These are phyloP conservation scores for Ptyas mucosa DNA, from an alignment of 2,113 vertebrate species.

Conservation along the genomic window DNA sequence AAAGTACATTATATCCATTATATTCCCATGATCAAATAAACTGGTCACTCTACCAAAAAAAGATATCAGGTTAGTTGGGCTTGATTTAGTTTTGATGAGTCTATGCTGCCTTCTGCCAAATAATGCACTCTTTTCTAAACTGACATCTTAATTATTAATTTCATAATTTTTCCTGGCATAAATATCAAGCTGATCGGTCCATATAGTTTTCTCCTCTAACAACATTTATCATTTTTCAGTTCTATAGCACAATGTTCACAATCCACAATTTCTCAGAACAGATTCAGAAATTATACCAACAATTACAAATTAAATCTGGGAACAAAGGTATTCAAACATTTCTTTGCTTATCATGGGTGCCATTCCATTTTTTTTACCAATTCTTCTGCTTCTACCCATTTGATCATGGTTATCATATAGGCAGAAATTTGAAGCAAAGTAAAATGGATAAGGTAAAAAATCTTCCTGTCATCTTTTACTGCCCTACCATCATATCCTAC, in stretches of 20 bases:
- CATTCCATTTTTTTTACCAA: not conserved
- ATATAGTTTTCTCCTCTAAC: not conserved
- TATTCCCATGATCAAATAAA: not conserved
- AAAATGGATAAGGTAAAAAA: not conserved
- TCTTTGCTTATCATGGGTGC: not conserved
- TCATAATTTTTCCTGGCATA: not conserved
- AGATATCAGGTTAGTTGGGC: not conserved
- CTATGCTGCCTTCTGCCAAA: not conserved
- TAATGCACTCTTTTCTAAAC: not conserved
- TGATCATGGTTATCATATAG: not conserved
- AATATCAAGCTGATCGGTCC: not conserved
- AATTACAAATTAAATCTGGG: not conserved
- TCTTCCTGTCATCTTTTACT: not conserved
- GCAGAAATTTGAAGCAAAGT: not conserved
- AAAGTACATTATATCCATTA: not conserved
- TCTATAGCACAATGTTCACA: not conserved
- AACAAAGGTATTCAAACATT: not conserved
- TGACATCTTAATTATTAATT: not conserved
- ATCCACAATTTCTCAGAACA: not conserved
- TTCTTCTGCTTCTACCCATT: not conserved
- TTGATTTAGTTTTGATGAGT: not conserved
- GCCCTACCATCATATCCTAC: not conserved
- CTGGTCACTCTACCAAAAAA: not conserved
- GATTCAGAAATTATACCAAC: not conserved
- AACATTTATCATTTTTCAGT: not conserved